Conservation (phyloP, 35 echinoderm and acorn worm genomes). For the Apostichopus californicus region DNA sequence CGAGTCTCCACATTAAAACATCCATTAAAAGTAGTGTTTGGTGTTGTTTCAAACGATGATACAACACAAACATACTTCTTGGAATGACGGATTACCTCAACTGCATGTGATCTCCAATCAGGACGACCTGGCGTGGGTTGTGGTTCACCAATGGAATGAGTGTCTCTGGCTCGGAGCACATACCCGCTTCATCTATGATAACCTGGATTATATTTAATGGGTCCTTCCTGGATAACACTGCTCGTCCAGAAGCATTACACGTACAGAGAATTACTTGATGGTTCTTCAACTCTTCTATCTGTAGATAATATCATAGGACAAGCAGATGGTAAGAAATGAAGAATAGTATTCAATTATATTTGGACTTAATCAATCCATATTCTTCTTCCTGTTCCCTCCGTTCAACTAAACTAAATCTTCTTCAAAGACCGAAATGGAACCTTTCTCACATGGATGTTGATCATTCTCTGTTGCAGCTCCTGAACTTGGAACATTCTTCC, state of each 20-base stretch:
- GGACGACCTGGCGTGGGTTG: conserved; percentile 78
- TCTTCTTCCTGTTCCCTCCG: too few relatives aligned
- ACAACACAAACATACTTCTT: too few relatives aligned
- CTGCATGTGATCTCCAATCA: conserved; percentile 94
- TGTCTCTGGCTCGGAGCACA: conserved; percentile 94
- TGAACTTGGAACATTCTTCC: too few relatives aligned
- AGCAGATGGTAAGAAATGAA: not conserved
- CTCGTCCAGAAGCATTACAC: conserved; percentile 64
- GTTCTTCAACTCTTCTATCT: conserved; percentile 60
- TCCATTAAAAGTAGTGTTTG: not conserved
- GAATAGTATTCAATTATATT: not conserved
- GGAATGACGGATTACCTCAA: conserved; percentile 57
- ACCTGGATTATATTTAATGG: conserved; percentile 65
- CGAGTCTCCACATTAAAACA: not conserved
- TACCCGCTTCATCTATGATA: conserved; percentile 93
- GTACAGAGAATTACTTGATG: conserved; percentile 73
- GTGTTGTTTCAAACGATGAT: not conserved
- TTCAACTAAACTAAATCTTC: too few relatives aligned
- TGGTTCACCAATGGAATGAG: conserved; percentile 81
- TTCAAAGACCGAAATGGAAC: too few relatives aligned
- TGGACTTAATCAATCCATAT: too few relatives aligned
- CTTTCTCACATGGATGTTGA: too few relatives aligned
- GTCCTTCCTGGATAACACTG: not conserved
- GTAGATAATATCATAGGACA: conserved; percentile 21
- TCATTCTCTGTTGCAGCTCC: too few relatives aligned